Evolutionary conservation across 2,113 vertebrate genomes (phyloP).

Genomic region (Corythaixoides concolor): DNA sequence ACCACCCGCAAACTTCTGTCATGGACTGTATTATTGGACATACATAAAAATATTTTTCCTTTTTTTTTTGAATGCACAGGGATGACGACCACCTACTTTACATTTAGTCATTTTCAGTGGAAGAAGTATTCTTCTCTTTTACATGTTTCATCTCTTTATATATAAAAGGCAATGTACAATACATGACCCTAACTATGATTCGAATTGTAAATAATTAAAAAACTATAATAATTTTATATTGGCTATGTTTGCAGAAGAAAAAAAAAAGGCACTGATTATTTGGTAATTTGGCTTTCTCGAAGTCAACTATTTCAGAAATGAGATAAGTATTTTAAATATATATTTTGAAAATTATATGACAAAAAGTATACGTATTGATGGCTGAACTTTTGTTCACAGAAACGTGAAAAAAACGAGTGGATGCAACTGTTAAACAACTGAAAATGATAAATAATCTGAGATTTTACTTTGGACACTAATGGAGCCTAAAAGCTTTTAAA

Average conservation of each 20-base stretch:
- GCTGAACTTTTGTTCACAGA: neutral
- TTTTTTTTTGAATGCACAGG: neutral
- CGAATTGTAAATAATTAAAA: neutral
- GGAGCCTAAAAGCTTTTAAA: slow-evolving; percentile 70
- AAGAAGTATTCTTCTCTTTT: neutral
- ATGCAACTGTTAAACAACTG: slow-evolving; percentile 47
- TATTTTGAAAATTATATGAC: neutral
- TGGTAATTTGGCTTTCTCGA: neutral
- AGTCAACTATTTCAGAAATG: neutral
- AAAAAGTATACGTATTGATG: neutral
- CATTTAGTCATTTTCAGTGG: neutral
- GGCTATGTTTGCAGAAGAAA: neutral
- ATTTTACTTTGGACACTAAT: slow-evolving; percentile 63
- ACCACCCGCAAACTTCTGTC: neutral
- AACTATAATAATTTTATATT: neutral
- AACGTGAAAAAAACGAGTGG: neutral
- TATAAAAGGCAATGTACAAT: neutral
- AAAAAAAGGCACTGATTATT: neutral
- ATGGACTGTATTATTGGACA: neutral
- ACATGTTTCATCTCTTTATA: neutral
- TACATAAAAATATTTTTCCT: neutral
- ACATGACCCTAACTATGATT: neutral
- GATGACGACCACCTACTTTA: neutral
- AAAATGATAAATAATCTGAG: slow-evolving; percentile 55
- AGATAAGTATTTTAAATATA: neutral